Conservation (phyloP, 2,113 vertebrate species). For the Gavia stellata region DNA sequence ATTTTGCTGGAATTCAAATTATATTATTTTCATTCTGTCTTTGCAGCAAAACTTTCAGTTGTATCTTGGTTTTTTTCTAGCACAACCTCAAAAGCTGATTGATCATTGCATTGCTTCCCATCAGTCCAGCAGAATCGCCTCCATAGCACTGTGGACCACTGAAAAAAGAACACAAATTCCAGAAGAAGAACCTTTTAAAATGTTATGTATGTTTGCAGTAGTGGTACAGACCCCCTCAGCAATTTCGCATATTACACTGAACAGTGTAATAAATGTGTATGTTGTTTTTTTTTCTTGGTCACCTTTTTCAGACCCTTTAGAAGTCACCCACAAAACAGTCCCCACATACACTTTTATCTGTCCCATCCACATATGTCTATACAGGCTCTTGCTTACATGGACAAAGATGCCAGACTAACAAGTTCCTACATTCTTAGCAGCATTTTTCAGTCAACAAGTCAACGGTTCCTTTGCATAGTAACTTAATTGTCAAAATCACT, state of each 20-base stretch:
- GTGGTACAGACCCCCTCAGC: background rate
- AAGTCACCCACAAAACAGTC: background rate
- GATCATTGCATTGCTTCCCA: background rate
- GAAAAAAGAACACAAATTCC: background rate
- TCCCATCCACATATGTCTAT: background rate
- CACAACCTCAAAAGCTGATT: background rate
- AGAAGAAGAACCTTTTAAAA: background rate
- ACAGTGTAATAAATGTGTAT: background rate
- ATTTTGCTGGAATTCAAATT: background rate
- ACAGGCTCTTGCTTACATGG: background rate
- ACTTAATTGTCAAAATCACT: background rate
- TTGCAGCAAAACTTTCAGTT: background rate
- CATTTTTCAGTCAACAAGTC: background rate
- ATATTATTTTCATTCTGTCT: background rate
- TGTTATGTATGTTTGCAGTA: background rate
- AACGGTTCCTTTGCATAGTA: background rate
- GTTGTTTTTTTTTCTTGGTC: background rate
- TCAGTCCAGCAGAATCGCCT: background rate
- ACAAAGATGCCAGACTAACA: background rate
- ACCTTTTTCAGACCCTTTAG: background rate
- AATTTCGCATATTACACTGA: background rate
- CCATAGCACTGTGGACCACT: background rate
- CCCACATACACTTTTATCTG: background rate
- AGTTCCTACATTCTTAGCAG: background rate
- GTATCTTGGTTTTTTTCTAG: background rate